These are phyloP conservation scores for Misgurnus mizolepis DNA, from an alignment of 2,113 vertebrate species.

Conservation along the genomic window DNA sequence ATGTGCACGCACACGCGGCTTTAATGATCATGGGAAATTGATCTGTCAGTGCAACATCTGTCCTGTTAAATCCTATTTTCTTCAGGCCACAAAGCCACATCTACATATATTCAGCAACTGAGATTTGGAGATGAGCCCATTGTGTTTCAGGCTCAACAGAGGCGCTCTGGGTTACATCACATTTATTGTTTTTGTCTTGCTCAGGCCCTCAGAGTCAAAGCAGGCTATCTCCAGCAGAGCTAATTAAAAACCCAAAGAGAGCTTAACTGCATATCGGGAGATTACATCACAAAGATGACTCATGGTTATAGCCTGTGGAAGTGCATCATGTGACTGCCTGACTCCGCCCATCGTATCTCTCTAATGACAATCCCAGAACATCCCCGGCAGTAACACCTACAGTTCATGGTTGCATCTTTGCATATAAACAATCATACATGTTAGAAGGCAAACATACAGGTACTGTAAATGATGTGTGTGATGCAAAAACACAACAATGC, in stretches of 20 bases:
- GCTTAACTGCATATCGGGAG: conserved; percentile 62
- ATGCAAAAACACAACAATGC: no score
- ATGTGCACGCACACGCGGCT: neutral
- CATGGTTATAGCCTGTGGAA: conserved; percentile 60
- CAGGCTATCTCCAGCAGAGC: conserved; percentile 38
- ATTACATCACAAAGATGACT: conserved; percentile 72
- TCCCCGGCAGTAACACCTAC: neutral
- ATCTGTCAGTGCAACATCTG: conserved; percentile 34
- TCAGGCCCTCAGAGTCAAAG: conserved; percentile 9
- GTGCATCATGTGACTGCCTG: conserved; percentile 52
- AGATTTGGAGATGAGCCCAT: neutral
- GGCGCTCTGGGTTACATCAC: neutral
- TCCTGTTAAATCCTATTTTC: conserved; percentile 31
- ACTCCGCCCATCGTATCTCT: conserved; percentile 52
- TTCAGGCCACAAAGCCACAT: conserved; percentile 10
- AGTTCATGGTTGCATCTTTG: neutral
- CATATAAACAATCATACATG: conserved; percentile 26
- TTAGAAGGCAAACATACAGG: neutral
- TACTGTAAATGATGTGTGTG: no score
- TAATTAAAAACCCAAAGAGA: conserved; percentile 50
- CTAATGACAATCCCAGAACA: conserved; percentile 39
- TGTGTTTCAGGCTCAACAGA: conserved; percentile 4
- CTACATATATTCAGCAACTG: neutral
- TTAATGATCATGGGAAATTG: conserved; percentile 30
- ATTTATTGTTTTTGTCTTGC: conserved; percentile 34